These are phyloP conservation scores for Acromyrmex charruanus DNA, from an alignment of 1,140 invertebrate species.

Conservation along the genomic window DNA sequence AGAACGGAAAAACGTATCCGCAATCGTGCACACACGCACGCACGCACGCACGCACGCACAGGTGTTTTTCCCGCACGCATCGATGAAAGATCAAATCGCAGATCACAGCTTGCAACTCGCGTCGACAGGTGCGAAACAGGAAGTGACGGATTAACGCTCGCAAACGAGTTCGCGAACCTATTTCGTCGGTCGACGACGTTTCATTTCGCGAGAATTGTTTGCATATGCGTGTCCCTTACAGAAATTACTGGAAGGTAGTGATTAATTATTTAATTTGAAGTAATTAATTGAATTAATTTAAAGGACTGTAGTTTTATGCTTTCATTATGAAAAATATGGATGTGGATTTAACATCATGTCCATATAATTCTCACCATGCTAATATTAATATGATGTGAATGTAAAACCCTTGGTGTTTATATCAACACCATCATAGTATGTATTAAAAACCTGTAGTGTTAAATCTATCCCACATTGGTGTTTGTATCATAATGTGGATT, in stretches of 20 bases:
- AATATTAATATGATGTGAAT: too few relatives aligned
- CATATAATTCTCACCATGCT: too few relatives aligned
- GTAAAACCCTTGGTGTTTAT: too few relatives aligned
- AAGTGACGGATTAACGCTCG: constrained; percentile 13
- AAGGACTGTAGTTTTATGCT: too few relatives aligned
- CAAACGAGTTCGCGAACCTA: neutral
- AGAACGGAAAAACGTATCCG: constrained; percentile 30
- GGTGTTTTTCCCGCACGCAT: constrained; percentile 26
- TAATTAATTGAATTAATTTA: too few relatives aligned
- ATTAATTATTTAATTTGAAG: too few relatives aligned
- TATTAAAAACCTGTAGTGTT: too few relatives aligned
- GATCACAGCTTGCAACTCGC: constrained; percentile 2
- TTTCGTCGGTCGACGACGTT: neutral
- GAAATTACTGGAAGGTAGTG: neutral
- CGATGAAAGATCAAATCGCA: neutral
- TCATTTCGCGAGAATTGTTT: neutral
- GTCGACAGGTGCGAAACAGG: constrained; percentile 28
- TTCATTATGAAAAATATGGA: too few relatives aligned
- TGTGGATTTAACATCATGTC: too few relatives aligned
- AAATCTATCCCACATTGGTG: too few relatives aligned
- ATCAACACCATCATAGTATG: too few relatives aligned
- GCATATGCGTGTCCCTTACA: neutral
- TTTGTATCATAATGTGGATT: too few relatives aligned
- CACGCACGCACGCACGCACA: constrained; percentile 11
- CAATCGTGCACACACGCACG: neutral